phyloP scores from a whole-genome alignment of 1,140 invertebrate species.

The Lasioglossum albipes region DNA sequence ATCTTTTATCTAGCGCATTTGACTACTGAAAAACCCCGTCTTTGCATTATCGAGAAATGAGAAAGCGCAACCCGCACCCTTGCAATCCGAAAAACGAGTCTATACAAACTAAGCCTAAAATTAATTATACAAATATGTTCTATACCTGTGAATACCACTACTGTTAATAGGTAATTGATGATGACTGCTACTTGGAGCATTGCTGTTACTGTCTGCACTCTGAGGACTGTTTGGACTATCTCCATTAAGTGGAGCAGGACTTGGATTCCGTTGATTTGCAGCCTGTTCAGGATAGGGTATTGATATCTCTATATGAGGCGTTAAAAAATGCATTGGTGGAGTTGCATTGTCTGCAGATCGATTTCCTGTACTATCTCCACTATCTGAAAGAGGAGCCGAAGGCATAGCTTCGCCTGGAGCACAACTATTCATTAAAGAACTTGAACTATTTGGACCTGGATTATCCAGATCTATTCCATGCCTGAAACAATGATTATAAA shows the following conservation, averaged over 20 bases:
- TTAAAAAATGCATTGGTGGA: conserved; percentile 93
- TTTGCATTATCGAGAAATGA: too few relatives aligned
- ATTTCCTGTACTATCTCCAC: conserved; percentile 88
- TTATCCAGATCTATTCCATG: conserved; percentile 94
- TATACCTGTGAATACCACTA: conserved; percentile 74
- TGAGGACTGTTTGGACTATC: conserved; percentile 86
- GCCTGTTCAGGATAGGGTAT: conserved; percentile 85
- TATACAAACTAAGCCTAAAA: not conserved
- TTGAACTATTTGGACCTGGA: conserved; percentile 88
- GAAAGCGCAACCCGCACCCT: too few relatives aligned
- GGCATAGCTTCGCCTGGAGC: conserved; percentile 82
- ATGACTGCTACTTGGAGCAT: conserved; percentile 85
- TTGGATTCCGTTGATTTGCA: conserved; percentile 72
- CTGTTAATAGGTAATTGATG: conserved; percentile 75
- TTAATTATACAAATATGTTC: conserved; percentile 8
- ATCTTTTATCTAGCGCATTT: too few relatives aligned
- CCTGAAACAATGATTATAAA: conserved; percentile 74
- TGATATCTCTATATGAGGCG: conserved; percentile 93
- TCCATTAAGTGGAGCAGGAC: conserved; percentile 75
- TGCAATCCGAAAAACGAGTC: too few relatives aligned
- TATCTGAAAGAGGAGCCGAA: conserved; percentile 86
- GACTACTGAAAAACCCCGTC: too few relatives aligned
- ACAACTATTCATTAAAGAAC: conserved; percentile 78
- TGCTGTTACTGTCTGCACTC: conserved; percentile 88
- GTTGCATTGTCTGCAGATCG: conserved; percentile 90